Evolutionary conservation across 2,797 vertebrate genomes (phyloP).

Genomic region (Siniperca undulata): DNA sequence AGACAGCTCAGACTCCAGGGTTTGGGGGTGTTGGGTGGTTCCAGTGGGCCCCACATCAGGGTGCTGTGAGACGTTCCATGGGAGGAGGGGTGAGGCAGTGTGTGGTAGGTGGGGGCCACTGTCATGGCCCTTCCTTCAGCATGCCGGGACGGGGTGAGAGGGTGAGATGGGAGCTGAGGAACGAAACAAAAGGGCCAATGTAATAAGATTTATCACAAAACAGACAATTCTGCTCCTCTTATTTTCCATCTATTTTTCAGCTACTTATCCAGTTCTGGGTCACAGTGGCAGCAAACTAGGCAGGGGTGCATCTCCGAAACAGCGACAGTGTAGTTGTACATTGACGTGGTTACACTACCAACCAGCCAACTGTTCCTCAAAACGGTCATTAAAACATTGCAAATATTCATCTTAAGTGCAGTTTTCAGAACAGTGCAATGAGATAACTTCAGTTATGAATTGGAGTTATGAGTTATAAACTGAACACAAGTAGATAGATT

Average conservation of each 20-base stretch:
- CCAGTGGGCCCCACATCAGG: constrained; percentile 96
- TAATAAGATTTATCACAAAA: neutral
- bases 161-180: constrained; percentile 94
- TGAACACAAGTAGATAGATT: neutral
- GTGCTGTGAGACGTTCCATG: constrained; percentile 93
- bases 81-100: constrained; percentile 95
- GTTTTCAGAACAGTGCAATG: no score
- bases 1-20: constrained; percentile 99
- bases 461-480: no score
- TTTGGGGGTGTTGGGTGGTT: constrained; percentile 97
- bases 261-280: neutral
- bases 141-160: constrained; percentile 94
- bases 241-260: neutral
- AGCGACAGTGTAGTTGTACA: neutral
- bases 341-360: neutral
- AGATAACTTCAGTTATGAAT: no score
- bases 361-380: no score
- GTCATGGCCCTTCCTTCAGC: constrained; percentile 92
- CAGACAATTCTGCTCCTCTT: no score
- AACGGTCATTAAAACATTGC: neutral
- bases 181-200: neutral
- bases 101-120: constrained; percentile 95
- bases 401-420: neutral
- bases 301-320: neutral
- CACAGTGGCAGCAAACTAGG: neutral